phyloP scores from a whole-genome alignment of 2,888 invertebrate species.

The Metalampra italica region DNA sequence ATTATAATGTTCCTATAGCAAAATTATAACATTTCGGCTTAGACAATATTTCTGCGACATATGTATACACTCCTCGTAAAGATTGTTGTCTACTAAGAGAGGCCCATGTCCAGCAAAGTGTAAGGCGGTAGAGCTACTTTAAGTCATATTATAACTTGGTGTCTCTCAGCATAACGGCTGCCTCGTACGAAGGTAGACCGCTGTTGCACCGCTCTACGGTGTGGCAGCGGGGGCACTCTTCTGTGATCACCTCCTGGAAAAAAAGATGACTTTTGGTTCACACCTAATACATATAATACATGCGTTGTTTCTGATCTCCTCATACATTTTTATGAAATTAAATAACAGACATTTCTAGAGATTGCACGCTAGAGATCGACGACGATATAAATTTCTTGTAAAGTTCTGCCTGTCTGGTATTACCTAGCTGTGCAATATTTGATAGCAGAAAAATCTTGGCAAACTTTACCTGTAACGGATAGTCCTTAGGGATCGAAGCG shows the following conservation, averaged over 20 bases:
- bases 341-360: no score
- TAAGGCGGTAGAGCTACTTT: not conserved
- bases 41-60: no score
- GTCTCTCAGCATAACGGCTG: constrained; percentile 76
- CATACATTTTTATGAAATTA: no score
- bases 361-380: no score
- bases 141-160: constrained; percentile 56
- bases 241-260: constrained; percentile 55
- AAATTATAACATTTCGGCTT: no score
- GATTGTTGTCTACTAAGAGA: no score
- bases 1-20: no score
- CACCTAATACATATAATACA: not conserved
- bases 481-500: constrained; percentile 40
- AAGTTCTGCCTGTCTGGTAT: not conserved
- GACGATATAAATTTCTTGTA: no score
- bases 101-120: not conserved
- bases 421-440: not conserved
- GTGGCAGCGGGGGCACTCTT: constrained; percentile 43
- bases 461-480: constrained; percentile 39
- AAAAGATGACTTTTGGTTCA: constrained; percentile 5
- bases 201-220: constrained; percentile 30
- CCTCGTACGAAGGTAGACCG: constrained; percentile 82
- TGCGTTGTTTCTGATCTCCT: no score
- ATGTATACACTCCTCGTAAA: no score
- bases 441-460: not conserved